Conservation (phyloP, 2,113 vertebrate genomes). For the Dipodomys ordii region DNA sequence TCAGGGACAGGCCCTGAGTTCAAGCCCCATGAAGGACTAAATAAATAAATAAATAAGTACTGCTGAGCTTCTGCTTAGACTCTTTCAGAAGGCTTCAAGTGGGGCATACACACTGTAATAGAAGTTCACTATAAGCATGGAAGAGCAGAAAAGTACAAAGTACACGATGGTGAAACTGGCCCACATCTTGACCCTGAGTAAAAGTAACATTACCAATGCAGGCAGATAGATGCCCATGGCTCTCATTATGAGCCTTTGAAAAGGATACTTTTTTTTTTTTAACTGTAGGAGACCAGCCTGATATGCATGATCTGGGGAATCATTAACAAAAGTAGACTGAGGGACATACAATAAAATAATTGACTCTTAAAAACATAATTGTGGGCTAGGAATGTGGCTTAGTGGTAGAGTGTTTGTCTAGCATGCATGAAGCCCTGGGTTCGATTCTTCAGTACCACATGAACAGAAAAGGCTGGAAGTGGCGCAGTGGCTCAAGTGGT, state of each 20-base stretch:
- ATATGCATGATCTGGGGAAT: not conserved
- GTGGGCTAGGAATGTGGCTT: no score
- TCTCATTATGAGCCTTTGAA: not conserved
- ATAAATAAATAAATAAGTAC: no score
- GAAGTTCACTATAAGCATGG: slow-evolving; percentile 3
- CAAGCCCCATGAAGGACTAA: no score
- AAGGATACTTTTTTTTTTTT: not conserved
- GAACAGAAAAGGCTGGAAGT: no score
- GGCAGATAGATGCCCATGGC: not conserved
- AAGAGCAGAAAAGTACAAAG: not conserved
- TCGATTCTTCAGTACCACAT: no score
- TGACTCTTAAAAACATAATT: not conserved
- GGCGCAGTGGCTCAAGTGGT: no score
- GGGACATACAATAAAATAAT: not conserved
- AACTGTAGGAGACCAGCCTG: not conserved
- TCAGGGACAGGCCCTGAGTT: no score
- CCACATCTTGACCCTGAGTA: not conserved
- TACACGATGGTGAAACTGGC: not conserved
- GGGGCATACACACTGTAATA: not conserved
- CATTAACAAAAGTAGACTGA: not conserved
- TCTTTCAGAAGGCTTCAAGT: not conserved
- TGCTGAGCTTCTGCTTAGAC: not conserved
- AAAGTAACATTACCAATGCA: not conserved
- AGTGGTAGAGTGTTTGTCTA: no score
- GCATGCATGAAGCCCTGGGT: no score